These are phyloP conservation scores for Pterostichus madidus DNA, from an alignment of 2,888 invertebrate species.

Conservation along the genomic window DNA sequence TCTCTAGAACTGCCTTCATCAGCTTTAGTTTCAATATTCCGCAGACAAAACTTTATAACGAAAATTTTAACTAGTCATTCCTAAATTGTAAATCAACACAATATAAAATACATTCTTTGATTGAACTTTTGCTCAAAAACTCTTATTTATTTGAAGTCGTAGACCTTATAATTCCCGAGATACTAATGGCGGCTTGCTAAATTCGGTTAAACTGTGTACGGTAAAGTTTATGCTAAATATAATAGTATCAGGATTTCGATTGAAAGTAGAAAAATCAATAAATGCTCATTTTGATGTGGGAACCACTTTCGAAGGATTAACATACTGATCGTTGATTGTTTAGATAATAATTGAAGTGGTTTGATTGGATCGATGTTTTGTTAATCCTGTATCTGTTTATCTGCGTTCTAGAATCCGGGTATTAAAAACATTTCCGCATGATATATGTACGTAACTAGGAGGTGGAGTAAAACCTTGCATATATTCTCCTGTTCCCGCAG, in stretches of 20 bases:
- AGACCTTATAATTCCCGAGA: no score
- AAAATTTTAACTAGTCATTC: no score
- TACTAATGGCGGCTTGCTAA: no score
- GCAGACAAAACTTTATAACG: not conserved
- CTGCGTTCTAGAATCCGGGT: not conserved
- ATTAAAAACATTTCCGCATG: conserved; percentile 11
- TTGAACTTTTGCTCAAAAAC: no score
- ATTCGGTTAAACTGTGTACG: no score
- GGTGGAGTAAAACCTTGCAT: not conserved
- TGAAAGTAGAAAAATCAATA: conserved; percentile 19
- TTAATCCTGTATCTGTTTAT: conserved; percentile 47
- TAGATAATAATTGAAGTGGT: conserved; percentile 44
- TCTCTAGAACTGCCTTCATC: not conserved
- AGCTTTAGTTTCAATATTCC: not conserved
- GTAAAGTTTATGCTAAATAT: not conserved
- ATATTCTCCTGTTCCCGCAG: not conserved
- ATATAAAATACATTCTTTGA: no score
- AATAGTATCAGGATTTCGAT: not conserved
- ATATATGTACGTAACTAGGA: not conserved
- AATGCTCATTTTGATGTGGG: conserved; percentile 13
- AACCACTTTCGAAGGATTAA: conserved; percentile 41
- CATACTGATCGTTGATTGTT: conserved; percentile 48
- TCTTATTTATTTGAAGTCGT: no score
- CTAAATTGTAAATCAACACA: no score
- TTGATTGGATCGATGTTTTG: conserved; percentile 28